Evolutionary conservation across 2,888 invertebrate species (phyloP).

Genomic region (Latheticus oryzae): DNA sequence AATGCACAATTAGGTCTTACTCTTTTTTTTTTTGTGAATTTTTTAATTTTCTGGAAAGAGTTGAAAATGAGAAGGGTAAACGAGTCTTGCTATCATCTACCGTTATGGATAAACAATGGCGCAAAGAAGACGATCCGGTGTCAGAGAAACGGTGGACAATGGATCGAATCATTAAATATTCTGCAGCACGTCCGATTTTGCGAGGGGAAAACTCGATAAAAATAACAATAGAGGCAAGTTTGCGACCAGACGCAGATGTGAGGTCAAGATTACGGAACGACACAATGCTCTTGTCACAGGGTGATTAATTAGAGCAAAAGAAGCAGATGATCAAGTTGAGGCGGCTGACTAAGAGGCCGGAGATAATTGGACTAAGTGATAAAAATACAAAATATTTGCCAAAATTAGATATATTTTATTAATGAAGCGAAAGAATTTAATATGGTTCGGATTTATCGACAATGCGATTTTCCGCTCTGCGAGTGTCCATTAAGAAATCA

Average conservation of each 20-base stretch:
- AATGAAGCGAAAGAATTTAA: no score
- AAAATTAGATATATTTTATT: no score
- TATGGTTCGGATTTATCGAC: no score
- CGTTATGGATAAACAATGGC: no score
- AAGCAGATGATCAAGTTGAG: constrained; percentile 20
- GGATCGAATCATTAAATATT: constrained; percentile 60
- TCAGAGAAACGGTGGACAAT: constrained; percentile 58
- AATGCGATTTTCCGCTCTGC: no score
- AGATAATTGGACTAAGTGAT: neutral
- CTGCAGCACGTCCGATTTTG: constrained; percentile 59
- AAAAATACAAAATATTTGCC: neutral
- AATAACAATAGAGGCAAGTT: constrained; percentile 60
- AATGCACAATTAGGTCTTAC: no score
- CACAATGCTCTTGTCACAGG: constrained; percentile 59
- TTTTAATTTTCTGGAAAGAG: no score
- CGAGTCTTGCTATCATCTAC: no score
- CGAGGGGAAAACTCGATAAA: constrained; percentile 56
- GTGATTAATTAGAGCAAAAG: constrained; percentile 59
- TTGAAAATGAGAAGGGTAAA: no score
- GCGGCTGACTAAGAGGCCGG: constrained; percentile 1
- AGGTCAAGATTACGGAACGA: constrained; percentile 55
- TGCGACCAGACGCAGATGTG: constrained; percentile 58
- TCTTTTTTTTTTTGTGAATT: no score
- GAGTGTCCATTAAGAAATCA: no score
- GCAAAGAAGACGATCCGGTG: constrained; percentile 57